Evolutionary conservation across 2,113 vertebrate species (phyloP).

Genomic region (Zosterops hypoxanthus): DNA sequence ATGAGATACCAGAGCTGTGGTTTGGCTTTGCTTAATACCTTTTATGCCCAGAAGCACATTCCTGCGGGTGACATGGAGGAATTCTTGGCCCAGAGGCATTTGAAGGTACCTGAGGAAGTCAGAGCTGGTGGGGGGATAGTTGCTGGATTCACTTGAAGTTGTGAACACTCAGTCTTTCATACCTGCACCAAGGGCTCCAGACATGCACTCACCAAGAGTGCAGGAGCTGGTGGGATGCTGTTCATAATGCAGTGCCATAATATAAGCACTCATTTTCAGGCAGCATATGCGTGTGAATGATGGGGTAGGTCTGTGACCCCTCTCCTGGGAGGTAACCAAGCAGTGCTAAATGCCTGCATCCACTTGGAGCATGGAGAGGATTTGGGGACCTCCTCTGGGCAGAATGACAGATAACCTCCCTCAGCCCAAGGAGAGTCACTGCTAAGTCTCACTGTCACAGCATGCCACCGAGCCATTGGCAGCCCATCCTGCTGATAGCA

Average conservation of each 20-base stretch:
- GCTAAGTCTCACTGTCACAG: background rate
- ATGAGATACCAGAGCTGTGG: background rate
- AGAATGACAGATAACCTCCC: background rate
- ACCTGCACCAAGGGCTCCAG: background rate
- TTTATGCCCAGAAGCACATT: background rate
- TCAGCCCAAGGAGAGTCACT: background rate
- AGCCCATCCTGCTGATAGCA: background rate
- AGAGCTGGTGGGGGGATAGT: background rate
- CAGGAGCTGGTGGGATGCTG: background rate
- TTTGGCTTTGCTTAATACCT: constrained; percentile 15
- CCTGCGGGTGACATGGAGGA: background rate
- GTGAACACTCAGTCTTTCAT: background rate
- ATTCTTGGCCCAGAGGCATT: background rate
- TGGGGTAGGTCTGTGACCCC: background rate
- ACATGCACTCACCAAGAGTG: fast-evolving
- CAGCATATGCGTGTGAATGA: background rate
- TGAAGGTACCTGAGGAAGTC: background rate
- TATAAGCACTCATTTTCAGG: background rate
- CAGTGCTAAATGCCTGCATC: background rate
- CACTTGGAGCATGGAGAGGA: background rate
- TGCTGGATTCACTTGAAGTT: background rate
- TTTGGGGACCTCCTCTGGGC: background rate
- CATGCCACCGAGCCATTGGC: background rate
- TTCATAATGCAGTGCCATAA: background rate
- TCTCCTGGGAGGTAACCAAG: background rate